These are phyloP conservation scores for Cenopis cana DNA, from an alignment of 2,888 invertebrate species.

Conservation along the genomic window DNA sequence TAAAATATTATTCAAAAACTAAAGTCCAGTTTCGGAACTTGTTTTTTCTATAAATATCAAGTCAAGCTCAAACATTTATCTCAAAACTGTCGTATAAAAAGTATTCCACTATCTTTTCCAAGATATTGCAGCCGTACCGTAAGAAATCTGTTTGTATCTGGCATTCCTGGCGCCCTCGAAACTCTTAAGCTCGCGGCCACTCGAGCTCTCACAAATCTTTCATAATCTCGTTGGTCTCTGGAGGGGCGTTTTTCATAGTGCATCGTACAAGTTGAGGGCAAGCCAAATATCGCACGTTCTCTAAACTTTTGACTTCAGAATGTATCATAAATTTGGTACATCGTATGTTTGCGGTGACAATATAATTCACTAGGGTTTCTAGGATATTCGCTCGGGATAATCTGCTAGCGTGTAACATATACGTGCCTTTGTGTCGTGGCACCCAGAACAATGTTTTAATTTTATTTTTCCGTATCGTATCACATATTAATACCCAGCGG, in stretches of 20 bases:
- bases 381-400: slow-evolving; percentile 12
- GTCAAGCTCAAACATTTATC: slow-evolving; percentile 24
- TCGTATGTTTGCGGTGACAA: slow-evolving; percentile 21
- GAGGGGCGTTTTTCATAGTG: slow-evolving; percentile 81
- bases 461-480: slow-evolving; percentile 73
- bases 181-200: slow-evolving; percentile 82
- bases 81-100: slow-evolving; percentile 24
- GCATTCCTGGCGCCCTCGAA: slow-evolving; percentile 83
- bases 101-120: slow-evolving; percentile 39
- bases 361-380: slow-evolving; percentile 15
- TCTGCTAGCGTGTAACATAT: neutral
- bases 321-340: slow-evolving; percentile 20
- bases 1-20: neutral
- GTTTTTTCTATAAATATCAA: slow-evolving; percentile 12
- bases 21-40: neutral
- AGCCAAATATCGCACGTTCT: slow-evolving; percentile 49
- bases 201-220: slow-evolving; percentile 84
- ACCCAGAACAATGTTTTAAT: slow-evolving; percentile 70
- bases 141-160: slow-evolving; percentile 83
- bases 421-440: slow-evolving; percentile 48
- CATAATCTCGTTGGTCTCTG: slow-evolving; percentile 80
- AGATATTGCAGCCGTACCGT: slow-evolving; percentile 61
- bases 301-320: slow-evolving; percentile 38
- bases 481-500: slow-evolving; percentile 70
- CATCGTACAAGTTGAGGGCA: slow-evolving; percentile 57